Evolutionary conservation across 2,888 invertebrate genomes (phyloP).

Genomic region (Orchesellides sinensis): DNA sequence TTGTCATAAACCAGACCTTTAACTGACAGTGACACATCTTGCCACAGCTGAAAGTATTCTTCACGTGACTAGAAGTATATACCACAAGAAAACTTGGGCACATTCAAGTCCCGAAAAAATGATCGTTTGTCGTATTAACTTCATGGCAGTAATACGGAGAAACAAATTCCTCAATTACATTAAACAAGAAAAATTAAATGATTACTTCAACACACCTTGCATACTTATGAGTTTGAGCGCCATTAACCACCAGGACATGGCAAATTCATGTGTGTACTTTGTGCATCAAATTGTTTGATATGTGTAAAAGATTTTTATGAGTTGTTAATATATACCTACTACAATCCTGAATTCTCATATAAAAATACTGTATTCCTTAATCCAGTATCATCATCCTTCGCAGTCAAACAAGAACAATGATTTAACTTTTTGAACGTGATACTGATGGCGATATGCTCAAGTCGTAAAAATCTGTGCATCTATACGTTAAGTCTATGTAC

Average conservation of each 20-base stretch:
- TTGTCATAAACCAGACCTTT: constrained; percentile 35
- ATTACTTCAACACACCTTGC: constrained; percentile 47
- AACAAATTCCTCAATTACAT: constrained; percentile 53
- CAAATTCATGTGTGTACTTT: not conserved
- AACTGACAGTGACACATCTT: constrained; percentile 56
- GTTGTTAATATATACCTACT: not conserved
- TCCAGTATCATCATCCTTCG: not conserved
- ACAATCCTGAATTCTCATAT: too few species aligned
- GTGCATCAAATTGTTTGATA: not conserved
- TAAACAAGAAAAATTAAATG: constrained; percentile 34
- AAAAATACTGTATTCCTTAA: not conserved
- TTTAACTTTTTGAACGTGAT: not conserved
- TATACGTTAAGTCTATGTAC: too few species aligned
- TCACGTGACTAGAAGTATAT: too few species aligned
- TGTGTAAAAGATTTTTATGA: not conserved
- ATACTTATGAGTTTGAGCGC: constrained; percentile 33
- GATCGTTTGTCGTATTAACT: not conserved
- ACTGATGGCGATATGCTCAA: not conserved
- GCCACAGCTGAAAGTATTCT: not conserved
- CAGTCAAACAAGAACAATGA: constrained; percentile 4
- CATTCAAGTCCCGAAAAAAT: too few species aligned
- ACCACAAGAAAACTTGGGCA: not conserved
- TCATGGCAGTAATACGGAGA: not conserved
- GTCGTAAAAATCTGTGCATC: too few species aligned
- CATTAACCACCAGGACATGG: constrained; percentile 20